Evolutionary conservation across 2,888 invertebrate genomes (phyloP).

Genomic region (Phania funesta): DNA sequence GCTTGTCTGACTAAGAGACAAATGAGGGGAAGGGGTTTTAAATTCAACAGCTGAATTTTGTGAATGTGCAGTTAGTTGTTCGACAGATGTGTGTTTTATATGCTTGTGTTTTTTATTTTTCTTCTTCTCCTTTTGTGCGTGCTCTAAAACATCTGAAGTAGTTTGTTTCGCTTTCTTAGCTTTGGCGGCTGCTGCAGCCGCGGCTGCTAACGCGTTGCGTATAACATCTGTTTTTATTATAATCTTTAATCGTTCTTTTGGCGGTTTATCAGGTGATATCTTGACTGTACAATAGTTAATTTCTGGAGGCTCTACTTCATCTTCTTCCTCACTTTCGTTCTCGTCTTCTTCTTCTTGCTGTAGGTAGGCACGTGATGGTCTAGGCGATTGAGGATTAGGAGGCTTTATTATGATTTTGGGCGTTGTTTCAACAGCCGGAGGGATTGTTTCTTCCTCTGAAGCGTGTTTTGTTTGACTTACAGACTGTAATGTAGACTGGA

Average conservation of each 20-base stretch:
- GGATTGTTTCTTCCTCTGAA: conserved; percentile 67
- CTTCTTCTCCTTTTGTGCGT: conserved; percentile 71
- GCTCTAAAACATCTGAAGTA: conserved; percentile 56
- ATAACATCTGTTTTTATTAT: conserved; percentile 80
- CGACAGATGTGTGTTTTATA: conserved; percentile 72
- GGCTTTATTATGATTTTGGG: conserved; percentile 76
- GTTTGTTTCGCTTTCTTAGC: conserved; percentile 68
- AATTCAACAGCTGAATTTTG: conserved; percentile 72
- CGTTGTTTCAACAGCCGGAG: conserved; percentile 67
- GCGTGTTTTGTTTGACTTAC: conserved; percentile 64
- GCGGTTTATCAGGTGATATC: conserved; percentile 80
- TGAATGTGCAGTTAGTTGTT: conserved; percentile 65
- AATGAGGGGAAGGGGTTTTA: conserved; percentile 81
- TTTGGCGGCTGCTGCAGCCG: conserved; percentile 75
- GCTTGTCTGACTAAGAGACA: conserved; percentile 69
- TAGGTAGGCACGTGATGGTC: conserved; percentile 42
- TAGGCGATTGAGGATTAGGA: conserved; percentile 71
- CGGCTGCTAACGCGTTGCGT: conserved; percentile 78
- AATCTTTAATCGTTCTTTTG: conserved; percentile 81
- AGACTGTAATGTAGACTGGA: conserved; percentile 46
- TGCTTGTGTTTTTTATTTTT: conserved; percentile 79
- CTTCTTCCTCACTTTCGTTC: conserved; percentile 63
- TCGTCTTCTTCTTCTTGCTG: conserved; percentile 70
- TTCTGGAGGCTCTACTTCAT: conserved; percentile 76
- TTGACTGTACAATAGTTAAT: conserved; percentile 79